Percentiles rank a stretch among this genome's conserved stretches.
Conservation (phyloP, 2,888 invertebrate genomes). For the Ichneumoninae sp. region DNA sequence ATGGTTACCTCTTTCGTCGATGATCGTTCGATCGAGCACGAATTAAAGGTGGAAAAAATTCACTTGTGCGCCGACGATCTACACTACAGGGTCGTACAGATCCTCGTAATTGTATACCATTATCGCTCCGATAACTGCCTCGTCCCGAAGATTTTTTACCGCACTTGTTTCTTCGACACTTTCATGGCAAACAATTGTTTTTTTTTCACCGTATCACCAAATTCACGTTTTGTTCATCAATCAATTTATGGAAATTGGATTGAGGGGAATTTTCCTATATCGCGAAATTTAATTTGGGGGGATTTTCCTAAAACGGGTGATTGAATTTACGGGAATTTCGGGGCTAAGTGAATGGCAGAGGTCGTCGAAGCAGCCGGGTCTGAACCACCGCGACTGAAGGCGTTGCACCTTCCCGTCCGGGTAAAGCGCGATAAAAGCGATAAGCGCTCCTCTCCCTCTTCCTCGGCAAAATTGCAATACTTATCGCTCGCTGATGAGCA, state of each 20-base stretch:
- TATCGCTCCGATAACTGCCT: conserved; percentile 16
- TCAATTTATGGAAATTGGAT: background rate
- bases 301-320: no score
- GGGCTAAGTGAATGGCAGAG: background rate
- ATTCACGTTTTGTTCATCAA: background rate
- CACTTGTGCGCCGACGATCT: conserved; percentile 8
- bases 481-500: conserved; percentile 62
- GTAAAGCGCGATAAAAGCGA: conserved; percentile 67
- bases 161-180: conserved; percentile 29
- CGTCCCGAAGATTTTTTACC: background rate
- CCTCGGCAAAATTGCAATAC: conserved; percentile 57
- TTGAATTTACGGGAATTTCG: background rate
- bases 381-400: conserved; percentile 57
- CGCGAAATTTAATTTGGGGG: no score
- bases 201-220: background rate
- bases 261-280: background rate
- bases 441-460: conserved; percentile 66
- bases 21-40: background rate
- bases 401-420: conserved; percentile 62
- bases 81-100: background rate
- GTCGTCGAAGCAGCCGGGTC: conserved; percentile 7
- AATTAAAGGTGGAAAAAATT: background rate
- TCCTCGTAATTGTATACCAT: conserved; percentile 30
- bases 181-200: background rate
- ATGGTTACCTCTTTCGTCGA: background rate